Conservation (phyloP, 2,797 vertebrate genomes). For the Micrastur ruficollis region DNA sequence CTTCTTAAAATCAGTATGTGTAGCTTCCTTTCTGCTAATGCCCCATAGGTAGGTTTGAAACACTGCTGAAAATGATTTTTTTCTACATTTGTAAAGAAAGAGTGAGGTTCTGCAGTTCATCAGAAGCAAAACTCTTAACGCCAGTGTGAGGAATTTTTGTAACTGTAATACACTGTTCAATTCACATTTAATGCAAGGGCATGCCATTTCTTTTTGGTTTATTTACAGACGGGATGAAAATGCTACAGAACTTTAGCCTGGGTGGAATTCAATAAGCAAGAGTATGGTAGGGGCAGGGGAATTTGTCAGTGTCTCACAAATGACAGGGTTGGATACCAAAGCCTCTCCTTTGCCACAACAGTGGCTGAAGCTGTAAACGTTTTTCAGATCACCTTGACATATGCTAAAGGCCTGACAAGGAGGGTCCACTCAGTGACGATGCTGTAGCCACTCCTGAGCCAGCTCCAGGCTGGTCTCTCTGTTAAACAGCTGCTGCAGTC, state of each 20-base stretch:
- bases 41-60: constrained; percentile 16
- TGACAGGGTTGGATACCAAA: background rate
- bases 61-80: background rate
- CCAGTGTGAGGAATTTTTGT: background rate
- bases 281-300: background rate
- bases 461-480: background rate
- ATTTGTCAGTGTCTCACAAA: background rate
- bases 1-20: constrained; percentile 22
- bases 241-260: background rate
- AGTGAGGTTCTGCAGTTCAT: background rate
- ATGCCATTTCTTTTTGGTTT: constrained; percentile 32
- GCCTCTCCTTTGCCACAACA: background rate
- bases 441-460: background rate
- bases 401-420: background rate
- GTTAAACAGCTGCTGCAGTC: background rate
- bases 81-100: background rate
- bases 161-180: background rate
- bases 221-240: constrained; percentile 41
- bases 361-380: background rate
- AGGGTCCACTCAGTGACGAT: background rate
- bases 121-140: background rate
- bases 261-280: background rate
- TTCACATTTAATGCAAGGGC: constrained; percentile 34
- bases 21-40: constrained; percentile 47
- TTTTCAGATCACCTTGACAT: background rate